Evolutionary conservation across 2,888 invertebrate genomes (phyloP), one percentile per base, ranked within the genome.

Genomic region (Meta bourneti): DNA sequence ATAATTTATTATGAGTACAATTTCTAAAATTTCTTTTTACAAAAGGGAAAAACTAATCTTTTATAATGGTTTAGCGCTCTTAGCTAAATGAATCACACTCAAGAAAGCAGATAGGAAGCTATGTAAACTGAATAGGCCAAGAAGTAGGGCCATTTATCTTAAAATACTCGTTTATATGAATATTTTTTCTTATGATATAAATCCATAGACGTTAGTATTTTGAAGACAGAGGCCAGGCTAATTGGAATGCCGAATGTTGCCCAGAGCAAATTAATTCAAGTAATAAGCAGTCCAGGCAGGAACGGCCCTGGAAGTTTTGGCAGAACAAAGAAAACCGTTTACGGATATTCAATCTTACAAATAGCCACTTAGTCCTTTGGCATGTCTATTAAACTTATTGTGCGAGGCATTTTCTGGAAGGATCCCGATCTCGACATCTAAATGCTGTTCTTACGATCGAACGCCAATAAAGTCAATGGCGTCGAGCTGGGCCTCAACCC

Each of bases 361-460:
- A 83, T 83, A 83, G 72, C 72, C 83, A 83, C 83, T 83, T 83
- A 83, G 83, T 83, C 70, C 83, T 72, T 83, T 83, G 83, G 83
- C 83, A 83, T 83, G 83, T 83, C 83, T 83, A 83, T 83, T 83
- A 83, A 83, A 61, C 61, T 84, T 85, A 85, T 85, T 74, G 74
- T 61, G 79, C 49, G 49, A 79, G 79, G 87, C 79, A 78, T 87
- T 79, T 79, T 51, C 79, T 79, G 20, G 51, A 70, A 78, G 79
- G 70, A 71, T 75, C 34, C 34, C 54, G 7, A 85, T 69, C 71
- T 87, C 51, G 69, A 79, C 87, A 87, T 87, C 87, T 87, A 79
- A 87, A 48, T 79, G 48, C 71, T 74, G 74, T 79, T 79, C 79
- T 54, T 71, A 71, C 86, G 77, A 86, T 79, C 71, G 79, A 79